Percentiles rank a stretch among this genome's conserved stretches.
phyloP scores from a whole-genome alignment of 2,113 vertebrate genomes.

The Myotis brandtii region DNA sequence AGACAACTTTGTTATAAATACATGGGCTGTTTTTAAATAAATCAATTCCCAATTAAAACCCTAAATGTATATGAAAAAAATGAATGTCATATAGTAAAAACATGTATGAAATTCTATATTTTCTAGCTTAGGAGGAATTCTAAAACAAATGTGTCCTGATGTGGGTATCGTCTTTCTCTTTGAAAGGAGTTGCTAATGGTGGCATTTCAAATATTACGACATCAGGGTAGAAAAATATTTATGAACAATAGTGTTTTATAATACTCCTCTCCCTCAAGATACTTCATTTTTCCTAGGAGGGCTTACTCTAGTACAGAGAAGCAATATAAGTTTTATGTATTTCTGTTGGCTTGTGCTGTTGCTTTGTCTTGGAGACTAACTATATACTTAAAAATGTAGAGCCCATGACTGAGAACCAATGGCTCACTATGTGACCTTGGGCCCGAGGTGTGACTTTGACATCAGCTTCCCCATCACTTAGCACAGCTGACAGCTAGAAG shows the following conservation, averaged over 20 bases:
- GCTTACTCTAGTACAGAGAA: background rate
- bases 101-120: background rate
- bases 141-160: background rate
- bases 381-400: background rate
- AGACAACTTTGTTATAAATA: background rate
- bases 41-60: background rate
- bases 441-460: background rate
- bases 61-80: background rate
- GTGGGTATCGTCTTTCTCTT: background rate
- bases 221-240: background rate
- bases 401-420: background rate
- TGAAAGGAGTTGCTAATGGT: background rate
- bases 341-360: background rate
- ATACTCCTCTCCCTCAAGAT: background rate
- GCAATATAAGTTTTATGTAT: background rate
- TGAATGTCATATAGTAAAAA: background rate
- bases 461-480: background rate
- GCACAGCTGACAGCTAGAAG: background rate
- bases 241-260: background rate
- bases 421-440: constrained; percentile 12
- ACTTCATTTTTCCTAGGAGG: background rate
- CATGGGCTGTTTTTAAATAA: background rate
- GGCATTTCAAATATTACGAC: background rate
- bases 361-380: background rate
- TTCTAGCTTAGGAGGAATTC: background rate